phyloP scores from a whole-genome alignment of 1,140 invertebrate genomes.

The Atta colombica region DNA sequence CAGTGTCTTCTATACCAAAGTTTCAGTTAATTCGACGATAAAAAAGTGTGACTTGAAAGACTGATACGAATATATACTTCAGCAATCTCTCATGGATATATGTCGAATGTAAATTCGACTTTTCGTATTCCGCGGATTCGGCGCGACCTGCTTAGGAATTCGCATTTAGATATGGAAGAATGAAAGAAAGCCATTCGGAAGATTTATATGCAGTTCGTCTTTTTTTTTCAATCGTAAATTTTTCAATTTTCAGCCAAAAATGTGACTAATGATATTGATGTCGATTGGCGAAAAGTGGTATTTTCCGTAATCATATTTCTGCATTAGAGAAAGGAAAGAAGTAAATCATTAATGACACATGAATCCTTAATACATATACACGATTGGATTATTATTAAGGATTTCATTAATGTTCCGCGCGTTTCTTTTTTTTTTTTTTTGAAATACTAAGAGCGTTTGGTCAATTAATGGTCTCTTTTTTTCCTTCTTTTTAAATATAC shows the following conservation, averaged over 20 bases:
- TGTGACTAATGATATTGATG: neutral
- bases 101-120: constrained; percentile 46
- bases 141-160: constrained; percentile 44
- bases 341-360: neutral
- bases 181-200: constrained; percentile 30
- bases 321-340: neutral
- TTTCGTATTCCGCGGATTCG: constrained; percentile 44
- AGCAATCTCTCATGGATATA: constrained; percentile 32
- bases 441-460: too few relatives aligned
- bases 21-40: constrained; percentile 9
- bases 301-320: neutral
- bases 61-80: constrained; percentile 1
- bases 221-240: constrained; percentile 11
- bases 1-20: neutral
- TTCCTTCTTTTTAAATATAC: too few relatives aligned
- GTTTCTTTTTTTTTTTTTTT: too few relatives aligned
- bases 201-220: constrained; percentile 24
- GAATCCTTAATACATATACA: too few relatives aligned
- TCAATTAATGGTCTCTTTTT: too few relatives aligned
- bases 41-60: neutral
- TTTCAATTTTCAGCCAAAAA: constrained; percentile 29
- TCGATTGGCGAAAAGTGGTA: neutral
- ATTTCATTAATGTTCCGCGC: too few relatives aligned
- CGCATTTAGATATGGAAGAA: constrained; percentile 27
- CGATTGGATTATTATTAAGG: too few relatives aligned